A percentile compares a stretch with the other conserved stretches of the same genome.
Conservation (phyloP, 2,797 vertebrate genomes). For the Mus caroli region DNA sequence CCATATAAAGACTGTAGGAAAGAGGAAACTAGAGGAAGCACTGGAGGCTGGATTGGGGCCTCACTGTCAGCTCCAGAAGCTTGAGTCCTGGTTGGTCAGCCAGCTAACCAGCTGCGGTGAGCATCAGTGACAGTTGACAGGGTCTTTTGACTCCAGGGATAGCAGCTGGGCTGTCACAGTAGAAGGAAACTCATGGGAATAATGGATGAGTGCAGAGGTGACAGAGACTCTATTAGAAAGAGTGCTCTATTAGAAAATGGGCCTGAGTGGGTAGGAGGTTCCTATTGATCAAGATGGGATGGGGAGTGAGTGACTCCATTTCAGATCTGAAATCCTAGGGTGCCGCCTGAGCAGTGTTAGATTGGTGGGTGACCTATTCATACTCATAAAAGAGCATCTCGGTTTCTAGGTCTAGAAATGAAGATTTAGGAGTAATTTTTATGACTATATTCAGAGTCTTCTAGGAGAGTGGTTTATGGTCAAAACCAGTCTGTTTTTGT, state of each 20-base stretch:
- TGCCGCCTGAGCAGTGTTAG: neutral
- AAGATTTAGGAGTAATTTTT: conserved; percentile 42
- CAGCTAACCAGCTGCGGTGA: neutral
- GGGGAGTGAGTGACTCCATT: neutral
- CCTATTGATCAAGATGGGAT: neutral
- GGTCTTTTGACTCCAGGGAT: neutral
- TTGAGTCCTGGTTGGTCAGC: neutral
- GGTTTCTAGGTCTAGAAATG: neutral
- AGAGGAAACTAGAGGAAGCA: neutral
- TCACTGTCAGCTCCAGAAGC: neutral
- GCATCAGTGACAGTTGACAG: neutral
- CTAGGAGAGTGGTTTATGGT: neutral
- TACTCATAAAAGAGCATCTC: neutral
- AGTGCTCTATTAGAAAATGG: neutral
- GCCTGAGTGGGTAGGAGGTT: neutral
- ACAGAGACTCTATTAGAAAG: neutral
- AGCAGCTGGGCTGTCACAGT: neutral
- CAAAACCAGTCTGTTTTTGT: neutral
- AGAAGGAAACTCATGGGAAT: neutral
- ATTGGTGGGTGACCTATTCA: neutral
- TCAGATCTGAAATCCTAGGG: neutral
- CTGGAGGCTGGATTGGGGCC: neutral
- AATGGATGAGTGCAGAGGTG: neutral
- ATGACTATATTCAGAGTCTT: conserved; percentile 7
- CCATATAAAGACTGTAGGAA: neutral